A percentile compares a stretch with the other conserved stretches of the same genome.
Conservation (phyloP, 2,113 vertebrate genomes). For the Pygathrix nemaeus region DNA sequence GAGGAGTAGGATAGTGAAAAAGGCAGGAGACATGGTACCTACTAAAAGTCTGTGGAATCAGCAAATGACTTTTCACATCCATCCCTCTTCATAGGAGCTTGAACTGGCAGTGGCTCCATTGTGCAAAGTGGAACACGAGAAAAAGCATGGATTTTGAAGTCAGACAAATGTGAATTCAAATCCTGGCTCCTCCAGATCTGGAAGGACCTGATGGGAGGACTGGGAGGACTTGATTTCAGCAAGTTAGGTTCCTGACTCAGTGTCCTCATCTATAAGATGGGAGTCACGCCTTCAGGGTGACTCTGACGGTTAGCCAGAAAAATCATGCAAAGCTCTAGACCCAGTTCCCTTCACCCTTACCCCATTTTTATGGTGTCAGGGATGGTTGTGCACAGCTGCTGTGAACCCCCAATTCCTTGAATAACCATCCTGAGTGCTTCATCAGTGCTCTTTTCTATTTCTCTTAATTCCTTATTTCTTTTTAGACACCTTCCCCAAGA, state of each 20-base stretch:
- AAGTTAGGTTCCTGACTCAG: background rate
- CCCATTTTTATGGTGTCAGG: background rate
- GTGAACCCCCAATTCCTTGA: background rate
- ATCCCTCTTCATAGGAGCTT: background rate
- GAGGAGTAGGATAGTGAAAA: background rate
- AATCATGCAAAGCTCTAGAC: background rate
- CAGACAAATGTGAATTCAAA: background rate
- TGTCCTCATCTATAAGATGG: background rate
- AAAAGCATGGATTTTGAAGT: background rate
- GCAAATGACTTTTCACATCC: background rate
- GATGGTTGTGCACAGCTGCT: background rate
- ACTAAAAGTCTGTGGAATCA: background rate
- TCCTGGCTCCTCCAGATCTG: background rate
- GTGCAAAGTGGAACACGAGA: background rate
- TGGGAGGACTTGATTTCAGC: too few species aligned
- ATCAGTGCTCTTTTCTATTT: background rate
- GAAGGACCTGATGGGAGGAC: background rate
- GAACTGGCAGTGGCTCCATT: background rate
- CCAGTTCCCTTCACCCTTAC: background rate
- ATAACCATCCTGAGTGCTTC: background rate
- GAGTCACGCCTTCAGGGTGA: background rate
- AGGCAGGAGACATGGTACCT: background rate
- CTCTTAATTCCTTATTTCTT: background rate
- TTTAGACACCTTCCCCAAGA: background rate
- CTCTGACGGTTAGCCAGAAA: background rate